Conservation (phyloP, 2,888 invertebrate species). For the Caenorhabditis sp. region DNA sequence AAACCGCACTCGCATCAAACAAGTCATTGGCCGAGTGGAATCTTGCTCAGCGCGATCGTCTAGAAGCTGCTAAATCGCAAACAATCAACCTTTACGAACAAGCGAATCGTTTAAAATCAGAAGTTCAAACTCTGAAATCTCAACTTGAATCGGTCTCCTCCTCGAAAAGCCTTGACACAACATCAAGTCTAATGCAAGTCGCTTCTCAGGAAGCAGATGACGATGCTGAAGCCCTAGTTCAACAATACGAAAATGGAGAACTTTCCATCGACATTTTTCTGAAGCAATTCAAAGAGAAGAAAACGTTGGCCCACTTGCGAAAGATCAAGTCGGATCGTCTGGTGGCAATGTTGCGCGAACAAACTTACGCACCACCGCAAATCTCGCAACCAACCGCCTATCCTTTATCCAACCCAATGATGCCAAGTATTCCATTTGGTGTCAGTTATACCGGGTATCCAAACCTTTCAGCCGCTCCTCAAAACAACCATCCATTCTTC, state of each 20-base stretch:
- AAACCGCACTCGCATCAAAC: constrained; percentile 86
- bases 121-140: constrained; percentile 81
- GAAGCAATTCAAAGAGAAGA: constrained; percentile 81
- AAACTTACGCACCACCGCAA: constrained; percentile 36
- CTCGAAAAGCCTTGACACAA: constrained; percentile 83
- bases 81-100: constrained; percentile 74
- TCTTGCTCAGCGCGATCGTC: constrained; percentile 82
- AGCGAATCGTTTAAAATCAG: constrained; percentile 67
- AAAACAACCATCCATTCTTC: constrained; percentile 35
- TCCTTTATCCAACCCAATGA: constrained; percentile 14
- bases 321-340: constrained; percentile 93
- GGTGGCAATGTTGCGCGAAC: constrained; percentile 74
- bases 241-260: constrained; percentile 66
- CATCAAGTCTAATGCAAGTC: constrained; percentile 86
- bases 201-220: constrained; percentile 92
- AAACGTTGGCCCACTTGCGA: constrained; percentile 81
- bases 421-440: constrained; percentile 29
- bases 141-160: constrained; percentile 76
- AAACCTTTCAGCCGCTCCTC: constrained; percentile 13
- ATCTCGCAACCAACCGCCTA: constrained; percentile 16
- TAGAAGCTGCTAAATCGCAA: constrained; percentile 77
- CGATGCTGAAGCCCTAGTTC: constrained; percentile 79
- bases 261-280: constrained; percentile 83
- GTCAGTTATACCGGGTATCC: constrained; percentile 33
- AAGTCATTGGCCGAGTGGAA: constrained; percentile 90